phyloP scores from a whole-genome alignment of 2,888 invertebrate species.

The Petrolisthes cinctipes region DNA sequence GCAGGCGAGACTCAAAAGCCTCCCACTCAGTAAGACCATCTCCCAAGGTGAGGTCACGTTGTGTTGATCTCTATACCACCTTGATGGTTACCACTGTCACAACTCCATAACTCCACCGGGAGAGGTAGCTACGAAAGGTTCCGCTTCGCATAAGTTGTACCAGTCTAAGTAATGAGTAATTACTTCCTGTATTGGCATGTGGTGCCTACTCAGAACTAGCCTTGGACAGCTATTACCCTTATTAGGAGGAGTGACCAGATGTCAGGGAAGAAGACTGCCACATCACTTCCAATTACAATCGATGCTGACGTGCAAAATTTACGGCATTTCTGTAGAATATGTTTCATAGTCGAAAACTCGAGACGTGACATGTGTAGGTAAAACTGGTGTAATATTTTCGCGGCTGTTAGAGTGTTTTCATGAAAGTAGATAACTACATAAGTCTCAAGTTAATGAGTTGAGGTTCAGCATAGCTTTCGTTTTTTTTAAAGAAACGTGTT shows the following conservation, averaged over 20 bases:
- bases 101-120: constrained; percentile 16
- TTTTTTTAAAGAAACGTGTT: no score
- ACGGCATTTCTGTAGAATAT: no score
- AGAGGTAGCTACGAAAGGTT: constrained; percentile 42
- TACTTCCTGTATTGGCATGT: constrained; percentile 50
- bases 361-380: no score
- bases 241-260: background rate
- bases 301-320: background rate
- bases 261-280: background rate
- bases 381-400: no score
- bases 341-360: no score
- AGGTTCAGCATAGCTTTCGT: no score
- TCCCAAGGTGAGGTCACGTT: constrained; percentile 23
- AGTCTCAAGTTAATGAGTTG: no score
- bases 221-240: constrained; percentile 34
- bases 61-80: constrained; percentile 26
- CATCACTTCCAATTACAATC: no score
- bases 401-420: no score
- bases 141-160: constrained; percentile 43
- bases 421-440: no score
- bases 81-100: constrained; percentile 27
- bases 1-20: constrained; percentile 8
- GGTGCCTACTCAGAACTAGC: constrained; percentile 40
- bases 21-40: constrained; percentile 25
- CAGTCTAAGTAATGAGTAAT: constrained; percentile 56